Evolutionary conservation across 2,113 vertebrate species (phyloP), one percentile per base, ranked within the genome.

Genomic region (Rynchops niger): DNA sequence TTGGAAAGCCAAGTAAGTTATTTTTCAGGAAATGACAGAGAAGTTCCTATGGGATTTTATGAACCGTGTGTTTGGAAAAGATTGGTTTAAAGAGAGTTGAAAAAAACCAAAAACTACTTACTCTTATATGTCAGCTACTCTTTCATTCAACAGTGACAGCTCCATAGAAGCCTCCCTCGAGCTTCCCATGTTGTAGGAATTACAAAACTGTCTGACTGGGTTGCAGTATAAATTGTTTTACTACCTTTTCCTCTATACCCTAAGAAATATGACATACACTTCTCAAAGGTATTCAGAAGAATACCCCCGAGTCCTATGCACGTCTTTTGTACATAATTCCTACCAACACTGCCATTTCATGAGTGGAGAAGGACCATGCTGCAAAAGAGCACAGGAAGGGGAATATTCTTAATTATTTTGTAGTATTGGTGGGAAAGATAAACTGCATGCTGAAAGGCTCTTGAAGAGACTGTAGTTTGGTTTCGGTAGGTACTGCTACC

Each of bases 21-120:
- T 97, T 97, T 94, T 96, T 96, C 94, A 91, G 91, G 96, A 97
- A 96, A 94, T 94, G 94, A 90, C 94, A 93, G 73, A 87, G 70
- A 66, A n/a, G 45, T 80, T 97, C 89, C 94, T 85, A 43, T 73
- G 95, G 93, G 93, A 95, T 94, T 97, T 97, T 85, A 65, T 82
- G 70, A 94, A 89, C 43, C 73, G 72, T 95, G 73, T 97, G 95
- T 96, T 97, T 95, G 91, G 58, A 77, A 95, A 89, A 97, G 93
- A 95, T 97, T 96, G 94, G 77, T 96, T 97, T 94, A 95, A 95
- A 93, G 62, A 70, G 77, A 94, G 70, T 66, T 95, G 90, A 95
- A 95, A 95, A 96, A 96, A 93, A 85, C 86, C 76, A 91, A 95
- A 92, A 93, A 95, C 77, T 95, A 72, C 86, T 97, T 96, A 92